A percentile compares a stretch with the other conserved stretches of the same genome.
Conservation (phyloP, 2,888 invertebrate species). For the Alitta virens region DNA sequence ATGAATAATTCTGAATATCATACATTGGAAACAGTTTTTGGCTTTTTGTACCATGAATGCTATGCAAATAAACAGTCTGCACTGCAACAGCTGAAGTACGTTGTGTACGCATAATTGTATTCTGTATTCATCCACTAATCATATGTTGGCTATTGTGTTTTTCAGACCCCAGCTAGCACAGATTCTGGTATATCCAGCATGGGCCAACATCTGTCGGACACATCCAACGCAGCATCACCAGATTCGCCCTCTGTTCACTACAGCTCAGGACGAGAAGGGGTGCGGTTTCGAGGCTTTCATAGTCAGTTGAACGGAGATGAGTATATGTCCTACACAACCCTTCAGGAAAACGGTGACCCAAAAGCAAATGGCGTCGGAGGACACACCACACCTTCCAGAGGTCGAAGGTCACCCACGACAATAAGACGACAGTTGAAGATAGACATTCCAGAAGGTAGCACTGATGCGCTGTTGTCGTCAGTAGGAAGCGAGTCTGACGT, state of each 20-base stretch:
- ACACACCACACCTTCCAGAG: background rate
- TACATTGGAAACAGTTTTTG: too few relatives aligned
- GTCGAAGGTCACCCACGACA: background rate
- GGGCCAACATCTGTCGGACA: conserved; percentile 16
- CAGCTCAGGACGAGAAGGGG: background rate
- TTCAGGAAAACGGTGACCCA: conserved; percentile 1
- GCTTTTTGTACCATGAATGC: too few relatives aligned
- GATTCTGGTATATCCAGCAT: conserved; percentile 17
- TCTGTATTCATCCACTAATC: too few relatives aligned
- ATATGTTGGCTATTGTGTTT: background rate
- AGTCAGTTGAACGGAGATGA: conserved; percentile 1
- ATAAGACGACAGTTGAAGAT: conserved; percentile 10
- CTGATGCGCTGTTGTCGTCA: background rate
- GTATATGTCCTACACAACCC: background rate
- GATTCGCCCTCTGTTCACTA: conserved; percentile 11
- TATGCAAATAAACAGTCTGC: too few relatives aligned
- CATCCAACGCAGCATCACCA: conserved; percentile 2
- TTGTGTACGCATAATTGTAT: too few relatives aligned
- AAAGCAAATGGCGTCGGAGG: background rate
- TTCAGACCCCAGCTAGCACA: conserved; percentile 9
- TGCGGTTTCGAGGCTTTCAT: conserved; percentile 11
- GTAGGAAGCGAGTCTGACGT: conserved; percentile 2
- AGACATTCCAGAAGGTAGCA: conserved; percentile 5
- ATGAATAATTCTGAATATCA: too few relatives aligned
- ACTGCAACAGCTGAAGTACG: too few relatives aligned